These are phyloP conservation scores for Eumacrocentrus americanus DNA, from an alignment of 2,888 invertebrate genomes.

Conservation along the genomic window DNA sequence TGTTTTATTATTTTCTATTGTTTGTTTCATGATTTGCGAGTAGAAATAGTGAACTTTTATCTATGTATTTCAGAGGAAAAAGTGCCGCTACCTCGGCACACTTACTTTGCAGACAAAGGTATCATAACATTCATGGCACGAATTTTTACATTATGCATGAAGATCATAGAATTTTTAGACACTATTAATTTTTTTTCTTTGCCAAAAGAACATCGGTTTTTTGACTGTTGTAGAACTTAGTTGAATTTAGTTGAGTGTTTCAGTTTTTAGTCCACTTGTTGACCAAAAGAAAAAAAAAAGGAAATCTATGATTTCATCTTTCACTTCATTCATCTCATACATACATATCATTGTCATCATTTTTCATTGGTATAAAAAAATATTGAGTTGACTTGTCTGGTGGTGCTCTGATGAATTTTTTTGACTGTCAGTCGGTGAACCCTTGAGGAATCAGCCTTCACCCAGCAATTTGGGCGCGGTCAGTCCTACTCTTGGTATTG, in stretches of 20 bases:
- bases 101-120: slow-evolving; percentile 67
- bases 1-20: too few relatives aligned
- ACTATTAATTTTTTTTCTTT: slow-evolving; percentile 32
- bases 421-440: slow-evolving; percentile 62
- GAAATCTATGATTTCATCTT: slow-evolving; percentile 2
- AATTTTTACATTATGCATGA: slow-evolving; percentile 23
- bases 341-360: slow-evolving; percentile 17
- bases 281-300: too few relatives aligned
- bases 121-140: slow-evolving; percentile 46
- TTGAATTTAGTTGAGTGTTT: slow-evolving; percentile 4
- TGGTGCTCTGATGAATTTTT: slow-evolving; percentile 20
- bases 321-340: slow-evolving; percentile 12
- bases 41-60: slow-evolving; percentile 21
- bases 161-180: slow-evolving; percentile 16
- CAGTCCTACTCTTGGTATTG: slow-evolving; percentile 56
- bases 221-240: not conserved
- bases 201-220: slow-evolving; percentile 19
- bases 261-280: not conserved
- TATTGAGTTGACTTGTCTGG: slow-evolving; percentile 1
- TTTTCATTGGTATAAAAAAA: slow-evolving; percentile 1
- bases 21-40: too few relatives aligned
- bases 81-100: slow-evolving; percentile 59
- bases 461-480: slow-evolving; percentile 61
- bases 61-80: slow-evolving; percentile 62
- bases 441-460: slow-evolving; percentile 64